A percentile compares a stretch with the other conserved stretches of the same genome.
phyloP scores from a whole-genome alignment of 92 coral and sea anemone species.

The Porites evermanni region DNA sequence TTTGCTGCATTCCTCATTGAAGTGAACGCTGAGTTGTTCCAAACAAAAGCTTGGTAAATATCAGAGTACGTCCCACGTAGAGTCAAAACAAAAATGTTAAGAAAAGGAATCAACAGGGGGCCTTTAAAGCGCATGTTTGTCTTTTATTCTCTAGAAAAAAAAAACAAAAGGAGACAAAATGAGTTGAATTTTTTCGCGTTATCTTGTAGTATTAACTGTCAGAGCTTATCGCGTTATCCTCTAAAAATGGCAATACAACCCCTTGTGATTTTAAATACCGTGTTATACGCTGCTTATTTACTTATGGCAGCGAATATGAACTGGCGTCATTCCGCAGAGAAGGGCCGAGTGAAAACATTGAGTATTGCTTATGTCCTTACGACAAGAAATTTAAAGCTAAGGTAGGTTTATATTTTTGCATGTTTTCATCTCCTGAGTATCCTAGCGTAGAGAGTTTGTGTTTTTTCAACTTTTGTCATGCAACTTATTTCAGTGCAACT shows the following conservation, averaged over 20 bases:
- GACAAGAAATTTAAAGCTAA: neutral
- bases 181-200: conserved; percentile 24
- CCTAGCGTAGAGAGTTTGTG: too few species aligned
- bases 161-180: conserved; percentile 21
- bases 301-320: neutral
- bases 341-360: neutral
- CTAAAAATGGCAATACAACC: conserved; percentile 32
- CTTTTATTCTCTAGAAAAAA: neutral
- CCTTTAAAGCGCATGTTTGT: neutral
- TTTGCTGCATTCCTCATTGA: conserved; percentile 1
- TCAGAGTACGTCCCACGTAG: neutral
- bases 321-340: conserved; percentile 5
- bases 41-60: conserved; percentile 24
- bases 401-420: neutral
- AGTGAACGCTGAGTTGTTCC: conserved; percentile 17
- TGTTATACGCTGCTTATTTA: conserved; percentile 8
- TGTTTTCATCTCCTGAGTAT: neutral
- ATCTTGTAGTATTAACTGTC: conserved; percentile 12
- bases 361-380: neutral
- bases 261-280: conserved; percentile 12
- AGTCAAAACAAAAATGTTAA: neutral
- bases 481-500: too few species aligned
- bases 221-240: conserved; percentile 36
- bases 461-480: too few species aligned
- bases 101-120: conserved; percentile 12